These are phyloP conservation scores for Syngnathus rostellatus DNA, from an alignment of 2,797 vertebrate species.

Conservation along the genomic window DNA sequence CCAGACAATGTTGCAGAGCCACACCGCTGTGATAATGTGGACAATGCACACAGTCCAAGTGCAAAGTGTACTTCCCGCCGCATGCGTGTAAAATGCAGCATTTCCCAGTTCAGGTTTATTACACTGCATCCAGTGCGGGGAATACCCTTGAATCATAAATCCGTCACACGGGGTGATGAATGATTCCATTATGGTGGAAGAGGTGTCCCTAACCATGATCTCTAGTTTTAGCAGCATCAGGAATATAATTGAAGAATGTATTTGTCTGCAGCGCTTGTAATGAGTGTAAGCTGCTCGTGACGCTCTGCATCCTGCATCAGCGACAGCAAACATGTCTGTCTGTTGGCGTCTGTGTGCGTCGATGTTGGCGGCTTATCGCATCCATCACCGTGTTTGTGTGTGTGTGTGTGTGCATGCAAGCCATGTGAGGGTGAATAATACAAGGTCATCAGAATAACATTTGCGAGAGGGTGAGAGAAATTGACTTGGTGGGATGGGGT, in stretches of 20 bases:
- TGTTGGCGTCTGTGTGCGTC: background rate
- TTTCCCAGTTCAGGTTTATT: background rate
- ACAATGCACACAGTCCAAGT: constrained; percentile 16
- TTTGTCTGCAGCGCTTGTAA: background rate
- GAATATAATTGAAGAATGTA: background rate
- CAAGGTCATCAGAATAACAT: constrained; percentile 69
- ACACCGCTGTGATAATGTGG: constrained; percentile 26
- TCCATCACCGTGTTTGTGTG: constrained; percentile 14
- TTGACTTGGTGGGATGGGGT: constrained; percentile 8
- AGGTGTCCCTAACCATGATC: no score
- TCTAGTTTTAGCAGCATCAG: background rate
- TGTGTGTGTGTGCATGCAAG: constrained; percentile 24
- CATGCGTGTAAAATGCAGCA: background rate
- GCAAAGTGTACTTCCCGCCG: background rate
- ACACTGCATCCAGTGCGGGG: background rate
- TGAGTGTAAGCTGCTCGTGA: constrained; percentile 1
- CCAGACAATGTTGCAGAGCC: constrained; percentile 26
- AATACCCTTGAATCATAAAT: background rate
- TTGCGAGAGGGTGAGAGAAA: constrained; percentile 24
- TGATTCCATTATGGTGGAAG: background rate
- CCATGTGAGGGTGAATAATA: constrained; percentile 46
- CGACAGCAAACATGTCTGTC: background rate
- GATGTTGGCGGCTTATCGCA: constrained; percentile 8
- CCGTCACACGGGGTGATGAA: background rate
- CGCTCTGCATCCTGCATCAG: background rate